Base-by-base conservation (phyloP, 2,797 vertebrate species). In the Manis pentadactyla region DNA sequence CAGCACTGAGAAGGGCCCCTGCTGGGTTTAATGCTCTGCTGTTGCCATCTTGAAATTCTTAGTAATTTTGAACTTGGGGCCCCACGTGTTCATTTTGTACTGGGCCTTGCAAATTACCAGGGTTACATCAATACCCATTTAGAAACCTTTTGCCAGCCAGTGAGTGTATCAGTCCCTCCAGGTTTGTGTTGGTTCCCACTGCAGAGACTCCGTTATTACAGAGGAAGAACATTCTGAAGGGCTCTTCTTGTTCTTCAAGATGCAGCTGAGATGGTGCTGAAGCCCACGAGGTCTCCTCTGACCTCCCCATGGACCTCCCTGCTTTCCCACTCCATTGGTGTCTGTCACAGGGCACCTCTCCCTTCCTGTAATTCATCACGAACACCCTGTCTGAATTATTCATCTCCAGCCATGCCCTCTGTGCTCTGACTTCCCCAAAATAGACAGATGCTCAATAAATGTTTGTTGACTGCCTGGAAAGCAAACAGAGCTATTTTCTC, bases 401-500 rank as follows among this genome's bases (percentile, higher is more conserved):
- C 37, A n/a, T 31, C 46, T 53, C 69, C 8, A 5, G 66, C 39
- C 31, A 34, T 2, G 46, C 37, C 78, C 89, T 93, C 93, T 85
- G 92, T 19, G 57, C 69, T 91, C 78, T 66, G 89, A 84, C 86
- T 81, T 92, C 49, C 49, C 42, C 51, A 12, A 57, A 74, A 63
- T 9, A 86, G 51, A 61, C 19, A 75, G 77, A 63, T 90, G 75
- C 63, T 79, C 19, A 17, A 10, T 83, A 68, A 37, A n/a, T 29
- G 66, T 57, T 55, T 88, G 61, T 59, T 77, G 89, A 86, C 85
- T 13, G 8, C 21, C 66, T 29, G 63, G 57, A 91, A 64, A 97
- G 63, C 82, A 93, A 90, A 82, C 88, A 93, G 84, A 81, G 59
- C 42, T 68, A 25, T 88, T 61, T 57, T 81, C 85, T 75, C 66